These are phyloP conservation scores for Corticium candelabrum DNA, from an alignment of 37 sponge, comb jelly and placozoan genomes.

Conservation along the genomic window DNA sequence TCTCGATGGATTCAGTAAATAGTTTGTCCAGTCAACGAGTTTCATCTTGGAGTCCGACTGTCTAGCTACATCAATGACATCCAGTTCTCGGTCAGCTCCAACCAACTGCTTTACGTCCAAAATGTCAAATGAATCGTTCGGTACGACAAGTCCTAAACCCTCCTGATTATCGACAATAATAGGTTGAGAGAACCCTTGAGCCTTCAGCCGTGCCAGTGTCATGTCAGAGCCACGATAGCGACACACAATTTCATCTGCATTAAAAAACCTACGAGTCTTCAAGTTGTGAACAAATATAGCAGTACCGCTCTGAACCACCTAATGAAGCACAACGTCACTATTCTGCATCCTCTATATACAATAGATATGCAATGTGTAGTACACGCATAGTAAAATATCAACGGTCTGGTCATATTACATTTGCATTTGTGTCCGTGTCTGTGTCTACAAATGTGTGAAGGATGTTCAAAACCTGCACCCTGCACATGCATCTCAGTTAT, in stretches of 20 bases:
- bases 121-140: constrained; percentile 42
- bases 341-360: too few relatives aligned
- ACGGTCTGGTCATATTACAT: too few relatives aligned
- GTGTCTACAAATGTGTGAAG: too few relatives aligned
- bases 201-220: constrained; percentile 38
- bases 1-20: constrained; percentile 35
- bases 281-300: neutral
- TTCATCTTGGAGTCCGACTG: constrained; percentile 66
- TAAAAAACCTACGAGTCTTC: neutral
- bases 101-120: constrained; percentile 72
- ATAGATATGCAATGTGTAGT: too few relatives aligned
- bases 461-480: too few relatives aligned
- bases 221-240: constrained; percentile 42
- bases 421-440: neutral
- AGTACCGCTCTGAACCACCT: neutral
- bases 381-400: too few relatives aligned
- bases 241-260: constrained; percentile 33
- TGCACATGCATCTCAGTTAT: too few relatives aligned
- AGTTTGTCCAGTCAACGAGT: constrained; percentile 84
- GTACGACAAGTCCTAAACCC: constrained; percentile 65
- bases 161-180: constrained; percentile 54
- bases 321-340: neutral
- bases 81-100: constrained; percentile 43
- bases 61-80: constrained; percentile 68
- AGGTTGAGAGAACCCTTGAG: constrained; percentile 63